Evolutionary conservation across 1,140 invertebrate genomes (phyloP).

Genomic region (Drosophila funebris): DNA sequence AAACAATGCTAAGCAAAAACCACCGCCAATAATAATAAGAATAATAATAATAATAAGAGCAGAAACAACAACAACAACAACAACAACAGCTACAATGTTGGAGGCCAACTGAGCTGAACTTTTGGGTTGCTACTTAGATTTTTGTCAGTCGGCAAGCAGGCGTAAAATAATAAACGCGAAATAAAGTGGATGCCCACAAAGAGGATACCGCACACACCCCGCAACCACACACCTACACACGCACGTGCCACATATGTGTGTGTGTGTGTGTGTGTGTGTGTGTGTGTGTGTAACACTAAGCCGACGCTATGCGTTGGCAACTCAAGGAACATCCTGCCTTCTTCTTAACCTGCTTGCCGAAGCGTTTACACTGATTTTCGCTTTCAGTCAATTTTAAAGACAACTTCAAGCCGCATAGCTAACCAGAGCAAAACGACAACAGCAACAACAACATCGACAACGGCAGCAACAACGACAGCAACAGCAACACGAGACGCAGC

Average conservation of each 20-base stretch:
- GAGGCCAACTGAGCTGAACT: slow-evolving; percentile 56
- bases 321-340: background rate
- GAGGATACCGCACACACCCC: slow-evolving; percentile 50
- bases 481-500: slow-evolving; percentile 22
- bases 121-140: slow-evolving; percentile 28
- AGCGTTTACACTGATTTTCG: slow-evolving; percentile 80
- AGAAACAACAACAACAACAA: slow-evolving; percentile 22
- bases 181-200: slow-evolving; percentile 74
- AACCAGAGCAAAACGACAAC: slow-evolving; percentile 48
- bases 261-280: slow-evolving; percentile 17
- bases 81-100: background rate
- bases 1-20: slow-evolving; percentile 35
- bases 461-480: background rate
- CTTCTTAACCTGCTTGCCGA: slow-evolving; percentile 49
- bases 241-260: slow-evolving; percentile 16
- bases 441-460: slow-evolving; percentile 30
- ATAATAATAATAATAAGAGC: slow-evolving; percentile 64
- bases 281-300: slow-evolving; percentile 39
- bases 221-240: slow-evolving; percentile 24
- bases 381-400: slow-evolving; percentile 81
- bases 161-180: slow-evolving; percentile 81
- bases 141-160: slow-evolving; percentile 76
- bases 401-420: slow-evolving; percentile 77
- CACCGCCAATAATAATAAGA: slow-evolving; percentile 49
- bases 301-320: slow-evolving; percentile 7